Percentiles rank a stretch among this genome's conserved stretches.
These are phyloP conservation scores for Tetrao urogallus DNA, from an alignment of 2,113 vertebrate species.

Conservation along the genomic window DNA sequence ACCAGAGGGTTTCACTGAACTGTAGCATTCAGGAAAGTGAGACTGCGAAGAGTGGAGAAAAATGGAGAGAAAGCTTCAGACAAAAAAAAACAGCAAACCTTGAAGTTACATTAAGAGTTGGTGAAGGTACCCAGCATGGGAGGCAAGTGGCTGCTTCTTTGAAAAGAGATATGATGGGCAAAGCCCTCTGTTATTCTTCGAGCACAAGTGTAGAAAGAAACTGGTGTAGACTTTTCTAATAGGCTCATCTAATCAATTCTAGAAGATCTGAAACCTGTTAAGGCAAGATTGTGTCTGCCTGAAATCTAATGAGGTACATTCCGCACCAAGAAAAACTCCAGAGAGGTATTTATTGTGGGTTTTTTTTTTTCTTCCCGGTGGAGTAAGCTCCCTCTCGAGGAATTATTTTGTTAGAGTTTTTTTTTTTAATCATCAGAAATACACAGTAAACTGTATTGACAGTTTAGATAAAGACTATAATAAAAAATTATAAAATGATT, in stretches of 20 bases:
- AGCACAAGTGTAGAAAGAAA: background rate
- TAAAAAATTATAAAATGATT: background rate
- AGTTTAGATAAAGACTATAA: background rate
- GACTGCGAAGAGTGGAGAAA: slow-evolving; percentile 6
- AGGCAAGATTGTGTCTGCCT: background rate
- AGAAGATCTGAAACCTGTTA: slow-evolving; percentile 12
- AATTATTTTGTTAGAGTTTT: background rate
- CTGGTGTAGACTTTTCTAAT: background rate
- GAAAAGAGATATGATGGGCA: background rate
- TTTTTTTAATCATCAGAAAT: background rate
- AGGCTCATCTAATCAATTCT: slow-evolving; percentile 11
- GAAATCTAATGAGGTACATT: background rate
- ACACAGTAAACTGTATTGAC: background rate
- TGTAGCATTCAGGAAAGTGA: slow-evolving; percentile 28
- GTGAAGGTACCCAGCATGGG: background rate
- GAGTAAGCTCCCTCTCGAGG: background rate
- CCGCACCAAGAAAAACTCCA: background rate
- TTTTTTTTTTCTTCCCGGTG: background rate
- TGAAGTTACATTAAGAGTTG: background rate
- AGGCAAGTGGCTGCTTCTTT: background rate
- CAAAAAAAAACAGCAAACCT: background rate
- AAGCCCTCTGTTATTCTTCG: background rate
- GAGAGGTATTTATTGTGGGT: background rate
- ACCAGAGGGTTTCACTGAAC: slow-evolving; percentile 64
- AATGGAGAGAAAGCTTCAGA: background rate